These are phyloP conservation scores for Zaprionus gabonicus DNA, from an alignment of 1,140 invertebrate species.

Conservation along the genomic window DNA sequence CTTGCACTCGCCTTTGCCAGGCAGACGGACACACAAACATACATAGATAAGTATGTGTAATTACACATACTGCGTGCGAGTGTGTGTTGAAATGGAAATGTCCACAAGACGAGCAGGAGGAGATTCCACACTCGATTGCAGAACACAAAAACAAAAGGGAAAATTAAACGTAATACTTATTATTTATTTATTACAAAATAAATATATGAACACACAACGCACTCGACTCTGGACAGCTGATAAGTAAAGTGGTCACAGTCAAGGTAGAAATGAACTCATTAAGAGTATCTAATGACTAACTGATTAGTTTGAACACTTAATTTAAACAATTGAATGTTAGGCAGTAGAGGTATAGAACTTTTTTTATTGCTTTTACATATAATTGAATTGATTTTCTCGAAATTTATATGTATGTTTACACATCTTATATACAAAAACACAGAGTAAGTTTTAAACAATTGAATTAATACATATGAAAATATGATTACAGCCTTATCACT, in stretches of 20 bases:
- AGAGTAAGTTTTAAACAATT: too few species aligned
- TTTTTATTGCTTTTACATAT: too few species aligned
- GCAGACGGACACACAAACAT: neutral
- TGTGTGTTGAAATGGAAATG: neutral
- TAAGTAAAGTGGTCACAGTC: neutral
- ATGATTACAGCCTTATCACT: too few species aligned
- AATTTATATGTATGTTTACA: too few species aligned
- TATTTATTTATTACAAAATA: conserved; percentile 1
- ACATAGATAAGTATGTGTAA: neutral
- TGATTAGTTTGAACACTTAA: neutral
- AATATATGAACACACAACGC: neutral
- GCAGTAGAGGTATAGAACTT: too few species aligned
- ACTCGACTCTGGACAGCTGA: neutral
- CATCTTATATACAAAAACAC: too few species aligned
- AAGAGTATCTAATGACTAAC: neutral
- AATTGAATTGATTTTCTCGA: too few species aligned
- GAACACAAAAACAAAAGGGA: neutral
- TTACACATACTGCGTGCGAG: neutral
- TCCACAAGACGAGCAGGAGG: neutral
- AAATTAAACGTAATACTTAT: neutral
- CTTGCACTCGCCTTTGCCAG: conserved; percentile 37
- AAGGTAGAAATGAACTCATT: neutral
- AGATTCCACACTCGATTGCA: conserved; percentile 1
- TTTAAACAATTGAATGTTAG: neutral
- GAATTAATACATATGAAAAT: too few species aligned